A percentile compares a stretch with the other conserved stretches of the same genome.
These are phyloP conservation scores for Odontesthes bonariensis DNA, from an alignment of 2,113 vertebrate genomes.

Conservation along the genomic window DNA sequence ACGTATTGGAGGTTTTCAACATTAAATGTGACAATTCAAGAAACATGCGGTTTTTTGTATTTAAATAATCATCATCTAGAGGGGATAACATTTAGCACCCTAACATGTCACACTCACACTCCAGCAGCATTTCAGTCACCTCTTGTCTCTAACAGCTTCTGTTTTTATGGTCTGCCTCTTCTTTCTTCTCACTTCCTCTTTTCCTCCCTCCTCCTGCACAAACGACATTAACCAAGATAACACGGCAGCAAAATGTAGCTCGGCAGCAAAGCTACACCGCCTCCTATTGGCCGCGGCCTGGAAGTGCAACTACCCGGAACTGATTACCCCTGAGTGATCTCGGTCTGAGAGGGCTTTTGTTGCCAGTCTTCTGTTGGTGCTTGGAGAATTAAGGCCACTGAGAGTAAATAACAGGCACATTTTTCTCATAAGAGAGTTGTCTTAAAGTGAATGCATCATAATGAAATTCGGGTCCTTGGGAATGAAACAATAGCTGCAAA, in stretches of 20 bases:
- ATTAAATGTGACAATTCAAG: not conserved
- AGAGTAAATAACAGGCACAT: not conserved
- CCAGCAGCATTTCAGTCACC: not conserved
- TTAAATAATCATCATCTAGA: not conserved
- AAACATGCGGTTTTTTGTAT: not conserved
- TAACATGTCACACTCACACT: slow-evolving; percentile 1
- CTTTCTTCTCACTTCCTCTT: not conserved
- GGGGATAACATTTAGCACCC: not conserved
- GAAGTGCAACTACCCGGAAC: not conserved
- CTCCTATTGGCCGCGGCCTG: not conserved
- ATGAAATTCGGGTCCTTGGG: slow-evolving; percentile 40
- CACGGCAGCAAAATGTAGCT: slow-evolving; percentile 2
- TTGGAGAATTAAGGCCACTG: not conserved
- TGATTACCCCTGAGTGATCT: not conserved
- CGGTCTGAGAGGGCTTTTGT: slow-evolving; percentile 1
- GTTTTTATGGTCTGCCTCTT: not conserved
- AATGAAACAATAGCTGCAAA: slow-evolving; percentile 50
- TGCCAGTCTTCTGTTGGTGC: not conserved
- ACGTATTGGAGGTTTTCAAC: no score
- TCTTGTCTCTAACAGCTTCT: not conserved
- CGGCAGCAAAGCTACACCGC: slow-evolving; percentile 51
- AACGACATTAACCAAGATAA: slow-evolving; percentile 55
- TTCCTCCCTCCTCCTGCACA: slow-evolving; percentile 9
- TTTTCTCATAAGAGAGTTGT: slow-evolving; percentile 1
- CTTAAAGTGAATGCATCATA: slow-evolving; percentile 20